Conservation (phyloP, 2,113 vertebrate genomes). For the Protobothrops flavoviridis region DNA sequence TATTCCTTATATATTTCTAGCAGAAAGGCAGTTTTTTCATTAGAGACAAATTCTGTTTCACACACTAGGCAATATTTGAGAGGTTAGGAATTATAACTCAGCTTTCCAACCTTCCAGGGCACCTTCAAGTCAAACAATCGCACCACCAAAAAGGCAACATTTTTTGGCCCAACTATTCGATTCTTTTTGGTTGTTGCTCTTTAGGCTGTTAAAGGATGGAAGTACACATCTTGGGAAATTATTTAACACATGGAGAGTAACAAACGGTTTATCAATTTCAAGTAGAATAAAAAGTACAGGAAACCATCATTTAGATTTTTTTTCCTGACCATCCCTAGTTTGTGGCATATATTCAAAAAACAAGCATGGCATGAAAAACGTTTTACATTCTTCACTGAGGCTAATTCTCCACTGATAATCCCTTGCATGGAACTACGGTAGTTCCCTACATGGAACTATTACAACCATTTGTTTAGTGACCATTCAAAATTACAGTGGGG, state of each 20-base stretch:
- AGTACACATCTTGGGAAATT: background rate
- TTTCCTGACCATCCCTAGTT: too few relatives aligned
- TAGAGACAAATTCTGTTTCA: background rate
- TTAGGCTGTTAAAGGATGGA: background rate
- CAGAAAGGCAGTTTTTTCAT: background rate
- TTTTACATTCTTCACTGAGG: background rate
- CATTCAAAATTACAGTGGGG: too few relatives aligned
- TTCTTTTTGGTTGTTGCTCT: background rate
- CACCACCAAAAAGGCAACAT: background rate
- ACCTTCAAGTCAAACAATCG: background rate
- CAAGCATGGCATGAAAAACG: background rate
- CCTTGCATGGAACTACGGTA: too few relatives aligned
- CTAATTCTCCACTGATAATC: too few relatives aligned
- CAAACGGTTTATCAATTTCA: background rate
- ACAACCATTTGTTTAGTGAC: too few relatives aligned
- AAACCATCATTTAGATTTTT: background rate
- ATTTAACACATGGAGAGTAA: background rate
- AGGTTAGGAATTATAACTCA: background rate
- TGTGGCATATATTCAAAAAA: background rate
- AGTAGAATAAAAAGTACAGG: background rate
- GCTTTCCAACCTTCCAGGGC: background rate
- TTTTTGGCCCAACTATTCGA: background rate
- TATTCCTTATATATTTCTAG: background rate
- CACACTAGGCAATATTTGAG: background rate
- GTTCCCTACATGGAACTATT: too few relatives aligned